Evolutionary conservation across 2,888 invertebrate species (phyloP), one percentile per base, ranked within the genome.

Genomic region (Tricholauxania praeusta): DNA sequence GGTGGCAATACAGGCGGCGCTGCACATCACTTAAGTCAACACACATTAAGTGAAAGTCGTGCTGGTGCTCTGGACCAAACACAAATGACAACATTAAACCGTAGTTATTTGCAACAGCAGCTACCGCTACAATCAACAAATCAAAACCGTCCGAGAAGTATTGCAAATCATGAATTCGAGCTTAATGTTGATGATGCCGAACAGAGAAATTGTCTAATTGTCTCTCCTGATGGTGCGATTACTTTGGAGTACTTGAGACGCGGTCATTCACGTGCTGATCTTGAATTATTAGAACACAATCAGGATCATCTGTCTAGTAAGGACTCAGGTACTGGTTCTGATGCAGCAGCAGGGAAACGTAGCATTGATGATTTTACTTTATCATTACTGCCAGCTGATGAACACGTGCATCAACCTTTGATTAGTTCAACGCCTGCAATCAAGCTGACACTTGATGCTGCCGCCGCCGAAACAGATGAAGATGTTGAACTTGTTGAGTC

Each of bases 271-370:
- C 75, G 77, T 10, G 81, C 82, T 49, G 72, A 82, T n/a, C 65
- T 76, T 8, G 83, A 84, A 17, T 12, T 70, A 22, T 63, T 63
- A 22, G 70, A 70, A 28, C 76, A 80, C 12, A 76, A 75, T 68
- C 85, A 85, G 68, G 85, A 85, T 80, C 83, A 84, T 77, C 74
- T 85, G 49, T 84, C 84, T 3, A 84, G 84, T 78, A 85, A 85
- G 72, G 85, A 85, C 64, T 85, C 85, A 1, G 85, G 85, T n/a
- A 85, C 84, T 0, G 85, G 85, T 3, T 85, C 85, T 0, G 85
- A 85, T 81, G 85, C 85, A 8, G 85, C 85, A 0, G 83, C 83
- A 19, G 84, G 81, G 15, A 85, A 85, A 72, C 85, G 84, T 15
- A 84, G 85, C 39, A 74, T 85, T 1, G 84, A 84, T 60, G 84